These are phyloP conservation scores for Otolemur crassicaudatus DNA, from an alignment of 2,797 vertebrate species.

Conservation along the genomic window DNA sequence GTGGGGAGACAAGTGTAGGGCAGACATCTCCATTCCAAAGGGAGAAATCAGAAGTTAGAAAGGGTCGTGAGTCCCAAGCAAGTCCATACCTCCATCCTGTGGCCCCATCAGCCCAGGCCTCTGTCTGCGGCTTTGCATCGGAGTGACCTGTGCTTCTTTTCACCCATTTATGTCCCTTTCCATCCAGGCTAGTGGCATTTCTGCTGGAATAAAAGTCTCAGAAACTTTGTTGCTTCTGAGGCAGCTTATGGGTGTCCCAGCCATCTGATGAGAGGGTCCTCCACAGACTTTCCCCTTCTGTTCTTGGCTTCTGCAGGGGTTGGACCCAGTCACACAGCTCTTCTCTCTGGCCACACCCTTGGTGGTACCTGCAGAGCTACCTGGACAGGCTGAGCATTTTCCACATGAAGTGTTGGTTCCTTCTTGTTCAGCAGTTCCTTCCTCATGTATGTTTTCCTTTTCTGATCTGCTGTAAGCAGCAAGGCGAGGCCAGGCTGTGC, in stretches of 20 bases:
- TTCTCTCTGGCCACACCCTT: not conserved
- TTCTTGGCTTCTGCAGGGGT: not conserved
- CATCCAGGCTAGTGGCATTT: not conserved
- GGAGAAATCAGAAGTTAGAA: not conserved
- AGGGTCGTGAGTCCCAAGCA: not conserved
- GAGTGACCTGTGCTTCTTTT: not conserved
- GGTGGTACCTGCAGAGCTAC: not conserved
- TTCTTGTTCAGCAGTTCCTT: too few species aligned
- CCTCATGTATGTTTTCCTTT: not conserved
- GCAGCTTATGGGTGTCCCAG: not conserved
- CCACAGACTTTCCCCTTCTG: fast-evolving
- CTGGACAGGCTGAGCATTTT: not conserved
- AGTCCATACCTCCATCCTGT: not conserved
- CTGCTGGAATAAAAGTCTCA: not conserved
- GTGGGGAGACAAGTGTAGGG: too few species aligned
- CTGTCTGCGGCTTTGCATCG: fast-evolving
- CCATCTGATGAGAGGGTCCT: too few species aligned
- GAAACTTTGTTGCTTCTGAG: not conserved
- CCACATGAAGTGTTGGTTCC: not conserved
- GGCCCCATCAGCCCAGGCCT: not conserved
- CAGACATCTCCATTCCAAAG: not conserved
- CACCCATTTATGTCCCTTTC: too few species aligned
- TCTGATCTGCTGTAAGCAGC: fast-evolving
- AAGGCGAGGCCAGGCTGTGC: too few species aligned
- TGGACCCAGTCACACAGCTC: too few species aligned